Evolutionary conservation across 1,140 invertebrate genomes (phyloP), one percentile per base, ranked within the genome.

Genomic region (Drosophila nebulosa): DNA sequence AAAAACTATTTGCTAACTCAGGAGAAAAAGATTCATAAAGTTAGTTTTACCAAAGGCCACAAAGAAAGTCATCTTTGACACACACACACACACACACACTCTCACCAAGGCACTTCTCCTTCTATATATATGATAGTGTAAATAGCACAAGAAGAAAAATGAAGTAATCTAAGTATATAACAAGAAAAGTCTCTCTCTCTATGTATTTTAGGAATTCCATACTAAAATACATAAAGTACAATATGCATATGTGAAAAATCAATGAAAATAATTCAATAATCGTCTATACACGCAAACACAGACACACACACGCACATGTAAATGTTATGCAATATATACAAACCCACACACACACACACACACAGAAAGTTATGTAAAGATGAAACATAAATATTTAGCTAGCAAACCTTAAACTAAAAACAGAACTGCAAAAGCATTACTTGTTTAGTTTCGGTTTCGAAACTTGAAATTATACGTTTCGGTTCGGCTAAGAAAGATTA

Each of bases 251-350:
- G n/a, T 42, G 46, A 60, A 69, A 61, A 51, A 57, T 74, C 26
- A 64, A 75, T 75, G 74, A 56, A 69, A 60, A 75, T 84, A 84
- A 84, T 78, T 81, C 64, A 80, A 69, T 69, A 79, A 79, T 74
- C 76, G 16, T 7, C 36, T 39, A 39, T 4, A 39, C 5, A n/a
- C n/a, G n/a, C n/a, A 78, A 69, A 78, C 57, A n/a, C 56, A 52
- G 51, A 62, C 56, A 65, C 60, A 75, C 77, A 71, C 62, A 53
- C 32, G 56, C 56, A 60, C 18, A 32, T 46, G 60, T 74, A 73
- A 72, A 73, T 71, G 32, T 51, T 52, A 57, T 68, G 52, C n/a
- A 57, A 16, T 16, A 30, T 7, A 21, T 18, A 51, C 50, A 24
- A 3, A 18, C 68, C 16, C 46, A 51, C 50, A 24, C 21, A 18